Evolutionary conservation across 2,113 vertebrate species (phyloP).

Genomic region (Oryzias celebensis): DNA sequence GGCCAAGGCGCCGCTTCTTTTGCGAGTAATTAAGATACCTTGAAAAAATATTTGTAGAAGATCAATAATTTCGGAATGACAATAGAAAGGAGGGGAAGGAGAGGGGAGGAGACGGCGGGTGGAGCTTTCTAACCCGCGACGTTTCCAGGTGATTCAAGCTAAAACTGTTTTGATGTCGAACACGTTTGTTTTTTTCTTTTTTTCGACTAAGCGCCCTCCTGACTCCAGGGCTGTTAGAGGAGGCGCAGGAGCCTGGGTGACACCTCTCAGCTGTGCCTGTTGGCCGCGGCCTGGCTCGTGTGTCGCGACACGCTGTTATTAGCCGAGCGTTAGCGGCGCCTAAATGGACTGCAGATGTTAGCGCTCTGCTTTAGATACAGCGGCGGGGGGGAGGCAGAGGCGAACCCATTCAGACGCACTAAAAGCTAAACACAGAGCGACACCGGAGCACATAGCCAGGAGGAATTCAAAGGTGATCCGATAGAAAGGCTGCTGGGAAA

Average conservation of each 20-base stretch:
- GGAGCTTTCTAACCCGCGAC: no score
- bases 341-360: slow-evolving; percentile 81
- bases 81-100: slow-evolving; percentile 21
- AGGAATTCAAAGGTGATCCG: slow-evolving; percentile 54
- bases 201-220: slow-evolving; percentile 36
- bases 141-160: no score
- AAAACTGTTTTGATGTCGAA: no score
- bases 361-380: slow-evolving; percentile 73
- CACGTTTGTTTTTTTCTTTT: no score
- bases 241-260: slow-evolving; percentile 63
- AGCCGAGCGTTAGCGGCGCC: slow-evolving; percentile 67
- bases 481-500: slow-evolving; percentile 36
- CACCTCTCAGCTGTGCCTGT: slow-evolving; percentile 75
- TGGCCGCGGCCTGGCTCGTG: slow-evolving; percentile 58
- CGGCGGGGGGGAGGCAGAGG: slow-evolving; percentile 63
- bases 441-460: not conserved
- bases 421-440: slow-evolving; percentile 42
- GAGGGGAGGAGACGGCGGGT: not conserved
- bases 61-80: slow-evolving; percentile 70
- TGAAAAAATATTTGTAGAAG: slow-evolving; percentile 88
- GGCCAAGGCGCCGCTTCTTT: slow-evolving; percentile 93
- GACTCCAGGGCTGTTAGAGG: slow-evolving; percentile 69
- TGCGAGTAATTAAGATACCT: slow-evolving; percentile 99
- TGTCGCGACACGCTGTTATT: slow-evolving; percentile 69
- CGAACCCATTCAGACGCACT: slow-evolving; percentile 49